Evolutionary conservation across 1,140 invertebrate genomes (phyloP).

Genomic region (Druon quercuslanigerum): DNA sequence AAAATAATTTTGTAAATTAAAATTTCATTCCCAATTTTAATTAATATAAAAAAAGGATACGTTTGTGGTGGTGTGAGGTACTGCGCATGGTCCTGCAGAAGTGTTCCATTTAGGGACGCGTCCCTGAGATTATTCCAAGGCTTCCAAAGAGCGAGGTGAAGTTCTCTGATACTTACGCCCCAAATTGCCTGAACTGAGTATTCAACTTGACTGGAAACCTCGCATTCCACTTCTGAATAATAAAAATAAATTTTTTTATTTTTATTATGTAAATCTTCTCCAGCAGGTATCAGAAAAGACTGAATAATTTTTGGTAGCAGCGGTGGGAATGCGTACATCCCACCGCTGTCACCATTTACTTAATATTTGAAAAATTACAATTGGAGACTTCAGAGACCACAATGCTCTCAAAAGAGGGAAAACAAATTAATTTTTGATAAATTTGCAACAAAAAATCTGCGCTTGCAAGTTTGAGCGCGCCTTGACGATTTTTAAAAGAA

Average conservation of each 20-base stretch:
- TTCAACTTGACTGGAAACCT: constrained; percentile 83
- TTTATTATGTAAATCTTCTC: background rate
- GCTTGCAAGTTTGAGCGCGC: too few relatives aligned
- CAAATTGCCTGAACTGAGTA: constrained; percentile 84
- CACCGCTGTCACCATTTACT: too few relatives aligned
- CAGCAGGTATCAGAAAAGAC: background rate
- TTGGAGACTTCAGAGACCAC: too few relatives aligned
- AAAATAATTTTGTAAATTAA: too few relatives aligned
- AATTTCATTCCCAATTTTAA: too few relatives aligned
- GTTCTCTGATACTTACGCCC: constrained; percentile 84
- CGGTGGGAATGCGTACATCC: too few relatives aligned
- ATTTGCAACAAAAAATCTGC: too few relatives aligned
- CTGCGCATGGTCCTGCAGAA: constrained; percentile 78
- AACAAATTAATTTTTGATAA: too few relatives aligned
- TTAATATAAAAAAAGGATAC: constrained; percentile 66
- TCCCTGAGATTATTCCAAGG: constrained; percentile 81
- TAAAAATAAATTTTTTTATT: constrained; percentile 41
- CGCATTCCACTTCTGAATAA: constrained; percentile 82
- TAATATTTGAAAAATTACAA: too few relatives aligned
- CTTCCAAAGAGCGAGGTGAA: constrained; percentile 84
- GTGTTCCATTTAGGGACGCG: constrained; percentile 76
- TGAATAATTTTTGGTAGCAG: background rate
- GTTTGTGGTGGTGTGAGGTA: constrained; percentile 71
- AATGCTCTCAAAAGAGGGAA: too few relatives aligned
- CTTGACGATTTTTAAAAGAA: too few relatives aligned